A percentile compares a stretch with the other conserved stretches of the same genome.
Evolutionary conservation across 2,113 vertebrate genomes (phyloP).

Genomic region (Jaculus jaculus): DNA sequence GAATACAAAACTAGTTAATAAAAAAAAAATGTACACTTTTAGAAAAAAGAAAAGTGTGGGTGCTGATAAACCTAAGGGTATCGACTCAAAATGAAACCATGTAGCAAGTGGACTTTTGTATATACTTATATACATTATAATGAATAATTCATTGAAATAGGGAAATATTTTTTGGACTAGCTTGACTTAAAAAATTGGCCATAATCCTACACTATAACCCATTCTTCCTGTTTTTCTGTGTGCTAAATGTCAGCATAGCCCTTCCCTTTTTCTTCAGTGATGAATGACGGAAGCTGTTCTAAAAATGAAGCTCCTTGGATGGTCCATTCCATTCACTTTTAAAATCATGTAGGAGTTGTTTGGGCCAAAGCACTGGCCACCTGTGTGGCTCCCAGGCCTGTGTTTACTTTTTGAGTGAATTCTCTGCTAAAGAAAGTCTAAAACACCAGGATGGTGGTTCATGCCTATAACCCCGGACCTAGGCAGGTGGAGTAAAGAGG

Average conservation of each 20-base stretch:
- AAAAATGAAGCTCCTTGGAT: rapidly evolving
- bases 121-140: not conserved
- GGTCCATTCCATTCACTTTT: not conserved
- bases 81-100: not conserved
- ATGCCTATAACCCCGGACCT: no score
- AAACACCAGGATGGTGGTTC: not conserved
- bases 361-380: not conserved
- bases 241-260: rapidly evolving
- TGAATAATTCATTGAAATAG: not conserved
- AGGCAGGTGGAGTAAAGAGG: no score
- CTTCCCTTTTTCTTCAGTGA: not conserved
- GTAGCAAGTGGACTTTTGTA: not conserved
- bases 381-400: not conserved
- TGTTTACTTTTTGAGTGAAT: not conserved
- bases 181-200: not conserved
- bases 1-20: no score
- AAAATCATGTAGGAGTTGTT: not conserved
- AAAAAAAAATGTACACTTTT: no score
- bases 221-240: not conserved
- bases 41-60: no score
- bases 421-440: not conserved
- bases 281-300: not conserved
- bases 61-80: not conserved
- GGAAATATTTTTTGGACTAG: not conserved
- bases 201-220: not conserved